A percentile compares a stretch with the other conserved stretches of the same genome.
Conservation (phyloP, 1,140 invertebrate species). For the Drosophila triauraria region DNA sequence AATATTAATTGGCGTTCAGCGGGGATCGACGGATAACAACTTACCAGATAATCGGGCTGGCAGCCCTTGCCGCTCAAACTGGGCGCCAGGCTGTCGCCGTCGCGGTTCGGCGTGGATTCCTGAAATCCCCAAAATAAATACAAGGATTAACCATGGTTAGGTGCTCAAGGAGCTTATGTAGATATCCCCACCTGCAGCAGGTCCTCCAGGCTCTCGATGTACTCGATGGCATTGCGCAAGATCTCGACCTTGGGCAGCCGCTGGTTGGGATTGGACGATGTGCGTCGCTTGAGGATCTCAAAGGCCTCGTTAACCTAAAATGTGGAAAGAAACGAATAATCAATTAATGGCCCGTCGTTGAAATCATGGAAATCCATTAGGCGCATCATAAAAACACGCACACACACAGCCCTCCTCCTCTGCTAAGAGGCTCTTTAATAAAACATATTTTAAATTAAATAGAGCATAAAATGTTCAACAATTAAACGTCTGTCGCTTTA, state of each 20-base stretch:
- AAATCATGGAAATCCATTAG: constrained; percentile 78
- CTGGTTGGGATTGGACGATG: constrained; percentile 97
- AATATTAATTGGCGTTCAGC: constrained; percentile 76
- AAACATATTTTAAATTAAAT: constrained; percentile 83
- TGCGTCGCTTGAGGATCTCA: constrained; percentile 96
- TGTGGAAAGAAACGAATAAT: constrained; percentile 34
- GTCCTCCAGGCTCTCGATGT: constrained; percentile 97
- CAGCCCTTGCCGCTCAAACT: constrained; percentile 77
- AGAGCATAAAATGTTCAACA: constrained; percentile 80
- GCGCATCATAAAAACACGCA: constrained; percentile 56
- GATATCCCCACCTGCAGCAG: constrained; percentile 88
- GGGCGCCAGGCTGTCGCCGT: constrained; percentile 77
- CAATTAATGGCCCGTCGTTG: constrained; percentile 66
- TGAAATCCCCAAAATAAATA: constrained; percentile 14
- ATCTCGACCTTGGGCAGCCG: constrained; percentile 99
- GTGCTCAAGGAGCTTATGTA: neutral
- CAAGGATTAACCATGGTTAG: neutral
- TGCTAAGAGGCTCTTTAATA: constrained; percentile 80
- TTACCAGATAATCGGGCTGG: constrained; percentile 84
- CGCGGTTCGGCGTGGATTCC: constrained; percentile 76
- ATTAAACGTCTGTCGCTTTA: constrained; percentile 72
- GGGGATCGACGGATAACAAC: constrained; percentile 30
- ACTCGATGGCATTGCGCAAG: constrained; percentile 97
- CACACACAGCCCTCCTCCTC: constrained; percentile 18
- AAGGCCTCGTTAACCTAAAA: constrained; percentile 98